Evolutionary conservation across 2,797 vertebrate species (phyloP), one percentile per base, ranked within the genome.

Genomic region (Loris lydekkerianus): DNA sequence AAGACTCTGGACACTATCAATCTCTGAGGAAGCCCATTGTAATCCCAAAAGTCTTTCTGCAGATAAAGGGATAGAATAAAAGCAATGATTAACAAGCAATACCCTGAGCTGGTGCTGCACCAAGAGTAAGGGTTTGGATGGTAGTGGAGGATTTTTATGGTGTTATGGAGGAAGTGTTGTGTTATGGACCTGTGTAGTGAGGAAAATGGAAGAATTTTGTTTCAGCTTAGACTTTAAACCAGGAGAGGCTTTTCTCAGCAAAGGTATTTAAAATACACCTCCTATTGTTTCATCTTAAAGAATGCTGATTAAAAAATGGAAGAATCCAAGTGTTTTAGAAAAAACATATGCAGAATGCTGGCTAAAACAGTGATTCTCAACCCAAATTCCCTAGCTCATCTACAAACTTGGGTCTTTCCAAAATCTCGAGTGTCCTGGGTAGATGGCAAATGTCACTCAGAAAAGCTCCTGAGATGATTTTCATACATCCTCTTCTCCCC

Each of bases 31-130:
- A 89, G 29, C 34, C n/a, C 15, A 70, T 58, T 94, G 46, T 92
- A 89, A 89, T 92, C 81, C 7, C 40, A 94, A 92, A 95, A 76
- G 29, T 76, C 73, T 88, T 91, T 88, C 46, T 72, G n/a, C 84
- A 84, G 37, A 84, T 49, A 10, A 91, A 87, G 75, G 63, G 37
- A 87, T 72, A 73, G 25, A 88, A 88, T 20, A 49, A 18, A 91
- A 81, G 40, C 76, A 67, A 58, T 89, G 49, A 88, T 93, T 95
- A 88, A 65, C 37, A 88, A 81, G 84, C 85, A 76, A 85, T 75
- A 85, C 31, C 43, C 6, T 93, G 88, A 93, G 49, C n/a, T 69
- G 49, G 86, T 61, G 61, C 63, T 94, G 27, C 27, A 75, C 67
- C 1, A 91, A 63, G 60, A 78, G 18, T 75, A 80, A 93, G 43